Percentiles rank a stretch among this genome's conserved stretches.
phyloP scores from a whole-genome alignment of 1,140 invertebrate species.

The Drosophila pallidifrons region DNA sequence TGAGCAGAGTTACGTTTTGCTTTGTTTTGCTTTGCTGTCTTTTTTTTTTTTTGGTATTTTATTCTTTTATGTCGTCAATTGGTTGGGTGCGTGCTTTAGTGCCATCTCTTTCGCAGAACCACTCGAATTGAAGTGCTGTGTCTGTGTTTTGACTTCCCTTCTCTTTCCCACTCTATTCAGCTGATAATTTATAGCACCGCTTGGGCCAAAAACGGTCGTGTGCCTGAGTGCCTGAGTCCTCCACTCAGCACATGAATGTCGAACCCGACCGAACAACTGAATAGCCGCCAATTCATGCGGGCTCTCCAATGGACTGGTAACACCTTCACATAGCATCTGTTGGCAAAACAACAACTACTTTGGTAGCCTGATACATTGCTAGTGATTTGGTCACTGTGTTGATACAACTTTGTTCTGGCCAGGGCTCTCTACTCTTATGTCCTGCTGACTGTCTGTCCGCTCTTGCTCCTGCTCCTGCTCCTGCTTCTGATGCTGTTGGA shows the following conservation, averaged over 20 bases:
- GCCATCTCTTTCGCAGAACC: slow-evolving; percentile 53
- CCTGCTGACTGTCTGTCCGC: not conserved
- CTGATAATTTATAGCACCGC: slow-evolving; percentile 78
- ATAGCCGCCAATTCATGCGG: slow-evolving; percentile 38
- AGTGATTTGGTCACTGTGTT: slow-evolving; percentile 74
- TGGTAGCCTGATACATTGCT: slow-evolving; percentile 58
- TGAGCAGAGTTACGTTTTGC: slow-evolving; percentile 50
- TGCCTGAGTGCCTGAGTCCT: slow-evolving; percentile 30
- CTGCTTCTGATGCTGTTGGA: slow-evolving; percentile 10
- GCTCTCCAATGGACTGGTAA: slow-evolving; percentile 25
- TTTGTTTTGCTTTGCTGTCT: slow-evolving; percentile 11
- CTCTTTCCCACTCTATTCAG: slow-evolving; percentile 40
- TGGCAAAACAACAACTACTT: slow-evolving; percentile 49
- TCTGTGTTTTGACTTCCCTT: slow-evolving; percentile 67
- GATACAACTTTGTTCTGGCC: slow-evolving; percentile 74
- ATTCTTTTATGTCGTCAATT: slow-evolving; percentile 75
- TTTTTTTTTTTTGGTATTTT: slow-evolving; percentile 36
- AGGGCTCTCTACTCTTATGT: slow-evolving; percentile 32
- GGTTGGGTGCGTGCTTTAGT: slow-evolving; percentile 70
- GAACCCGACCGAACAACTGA: slow-evolving; percentile 19
- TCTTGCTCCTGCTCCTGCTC: not conserved
- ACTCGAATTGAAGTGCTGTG: slow-evolving; percentile 57
- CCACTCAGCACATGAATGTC: slow-evolving; percentile 18
- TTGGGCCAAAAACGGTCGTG: slow-evolving; percentile 71
- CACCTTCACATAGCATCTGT: slow-evolving; percentile 60